These are phyloP conservation scores for Isichthys henryi DNA, from an alignment of 2,113 vertebrate species.

Conservation along the genomic window DNA sequence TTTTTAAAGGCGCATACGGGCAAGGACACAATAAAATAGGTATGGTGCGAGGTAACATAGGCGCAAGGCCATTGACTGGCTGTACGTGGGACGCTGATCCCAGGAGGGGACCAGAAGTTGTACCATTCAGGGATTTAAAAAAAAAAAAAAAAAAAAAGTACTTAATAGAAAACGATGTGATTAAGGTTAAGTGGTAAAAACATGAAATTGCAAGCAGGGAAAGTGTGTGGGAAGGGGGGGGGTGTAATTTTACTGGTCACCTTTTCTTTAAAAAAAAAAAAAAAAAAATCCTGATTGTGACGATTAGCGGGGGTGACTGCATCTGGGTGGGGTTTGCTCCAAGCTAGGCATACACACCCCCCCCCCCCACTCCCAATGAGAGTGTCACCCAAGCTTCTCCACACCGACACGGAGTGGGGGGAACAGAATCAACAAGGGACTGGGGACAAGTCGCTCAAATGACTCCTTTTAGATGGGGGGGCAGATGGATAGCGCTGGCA, in stretches of 20 bases:
- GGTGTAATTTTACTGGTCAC: background rate
- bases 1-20: conserved; percentile 1
- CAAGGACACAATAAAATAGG: conserved; percentile 11
- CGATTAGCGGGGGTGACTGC: background rate
- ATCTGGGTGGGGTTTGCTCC: background rate
- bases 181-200: background rate
- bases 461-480: conserved; percentile 1
- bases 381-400: background rate
- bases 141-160: background rate
- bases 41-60: background rate
- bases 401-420: background rate
- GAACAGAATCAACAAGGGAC: background rate
- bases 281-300: background rate
- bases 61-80: background rate
- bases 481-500: background rate
- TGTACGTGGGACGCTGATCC: background rate
- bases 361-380: background rate
- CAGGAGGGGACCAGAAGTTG: background rate
- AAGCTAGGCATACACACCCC: background rate
- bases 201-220: background rate
- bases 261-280: background rate
- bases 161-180: no score
- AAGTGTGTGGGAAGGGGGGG: background rate
- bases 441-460: background rate
- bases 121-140: background rate